Percentiles rank a stretch among this genome's conserved stretches.
phyloP scores from a whole-genome alignment of 2,888 invertebrate genomes.

The Monoplex corrugatus region DNA sequence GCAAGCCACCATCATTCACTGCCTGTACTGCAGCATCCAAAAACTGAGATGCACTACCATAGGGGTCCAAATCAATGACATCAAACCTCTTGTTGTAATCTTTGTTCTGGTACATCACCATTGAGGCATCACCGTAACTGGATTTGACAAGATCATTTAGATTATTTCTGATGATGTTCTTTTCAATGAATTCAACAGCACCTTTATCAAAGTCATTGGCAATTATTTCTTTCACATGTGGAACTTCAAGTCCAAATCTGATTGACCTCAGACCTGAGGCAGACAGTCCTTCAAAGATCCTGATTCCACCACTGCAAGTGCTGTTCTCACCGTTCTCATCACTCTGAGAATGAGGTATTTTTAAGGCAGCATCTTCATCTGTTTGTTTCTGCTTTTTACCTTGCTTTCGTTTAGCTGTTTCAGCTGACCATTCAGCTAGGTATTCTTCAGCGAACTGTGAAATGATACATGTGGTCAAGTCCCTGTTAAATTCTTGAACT shows the following conservation, averaged over 20 bases:
- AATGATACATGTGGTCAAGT: conserved; percentile 85
- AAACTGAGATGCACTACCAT: conserved; percentile 96
- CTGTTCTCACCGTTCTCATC: background rate
- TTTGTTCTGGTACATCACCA: conserved; percentile 84
- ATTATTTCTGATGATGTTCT: conserved; percentile 89
- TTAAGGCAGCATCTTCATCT: conserved; percentile 4
- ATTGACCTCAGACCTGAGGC: conserved; percentile 98
- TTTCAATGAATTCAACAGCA: conserved; percentile 92
- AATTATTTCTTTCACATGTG: conserved; percentile 87
- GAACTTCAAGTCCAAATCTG: conserved; percentile 96
- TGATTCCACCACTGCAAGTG: conserved; percentile 62
- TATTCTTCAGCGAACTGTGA: conserved; percentile 70
- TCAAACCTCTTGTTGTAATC: conserved; percentile 88
- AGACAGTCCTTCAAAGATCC: conserved; percentile 95
- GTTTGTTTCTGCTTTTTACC: conserved; percentile 25
- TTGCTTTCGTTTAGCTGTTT: conserved; percentile 50
- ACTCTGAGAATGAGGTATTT: background rate
- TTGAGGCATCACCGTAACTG: conserved; percentile 91
- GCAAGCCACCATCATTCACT: conserved; percentile 86
- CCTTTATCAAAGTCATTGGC: conserved; percentile 94
- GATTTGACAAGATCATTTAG: conserved; percentile 89
- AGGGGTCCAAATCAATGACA: conserved; percentile 97
- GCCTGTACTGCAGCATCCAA: conserved; percentile 83
- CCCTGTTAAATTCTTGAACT: conserved; percentile 96
- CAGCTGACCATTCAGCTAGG: conserved; percentile 53